phyloP scores from a whole-genome alignment of 2,797 vertebrate species.

The Dromococcyx pavoninus region DNA sequence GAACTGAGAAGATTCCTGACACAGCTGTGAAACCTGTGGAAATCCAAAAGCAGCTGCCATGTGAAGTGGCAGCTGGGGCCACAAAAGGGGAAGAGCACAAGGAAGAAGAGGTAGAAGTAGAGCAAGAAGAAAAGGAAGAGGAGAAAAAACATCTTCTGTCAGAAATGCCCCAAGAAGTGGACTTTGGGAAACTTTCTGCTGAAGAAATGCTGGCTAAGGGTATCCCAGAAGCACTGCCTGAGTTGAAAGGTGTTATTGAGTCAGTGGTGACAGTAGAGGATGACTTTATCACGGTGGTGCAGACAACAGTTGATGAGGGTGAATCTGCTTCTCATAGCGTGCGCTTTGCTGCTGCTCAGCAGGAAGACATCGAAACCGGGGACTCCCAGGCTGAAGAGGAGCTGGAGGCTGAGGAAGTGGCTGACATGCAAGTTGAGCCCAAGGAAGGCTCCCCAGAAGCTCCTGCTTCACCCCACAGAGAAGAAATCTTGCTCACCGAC shows the following conservation, averaged over 20 bases:
- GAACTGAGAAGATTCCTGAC: conserved; percentile 65
- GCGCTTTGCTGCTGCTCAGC: conserved; percentile 87
- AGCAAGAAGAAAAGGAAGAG: conserved; percentile 67
- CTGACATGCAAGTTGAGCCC: conserved; percentile 74
- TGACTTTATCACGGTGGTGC: conserved; percentile 97
- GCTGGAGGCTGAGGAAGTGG: conserved; percentile 77
- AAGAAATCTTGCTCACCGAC: conserved; percentile 83
- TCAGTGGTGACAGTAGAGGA: conserved; percentile 97
- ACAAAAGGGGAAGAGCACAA: conserved; percentile 52
- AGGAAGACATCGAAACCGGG: conserved; percentile 76
- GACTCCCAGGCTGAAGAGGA: conserved; percentile 75
- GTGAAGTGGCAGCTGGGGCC: conserved; percentile 31
- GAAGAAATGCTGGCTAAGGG: conserved; percentile 66
- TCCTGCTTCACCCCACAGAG: conserved; percentile 81
- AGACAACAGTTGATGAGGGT: conserved; percentile 91
- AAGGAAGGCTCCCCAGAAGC: conserved; percentile 77
- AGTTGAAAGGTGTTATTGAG: conserved; percentile 89
- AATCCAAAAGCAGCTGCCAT: conserved; percentile 18
- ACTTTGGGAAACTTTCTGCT: conserved; percentile 39
- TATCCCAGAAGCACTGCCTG: conserved; percentile 62
- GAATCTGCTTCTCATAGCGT: conserved; percentile 91
- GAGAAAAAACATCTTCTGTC: conserved; percentile 61
- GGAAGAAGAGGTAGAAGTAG: conserved; percentile 72
- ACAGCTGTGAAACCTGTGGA: conserved; percentile 64
- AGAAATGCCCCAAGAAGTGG: conserved; percentile 55